These are phyloP conservation scores for Andrena fulva DNA, from an alignment of 2,888 invertebrate species.

Conservation along the genomic window DNA sequence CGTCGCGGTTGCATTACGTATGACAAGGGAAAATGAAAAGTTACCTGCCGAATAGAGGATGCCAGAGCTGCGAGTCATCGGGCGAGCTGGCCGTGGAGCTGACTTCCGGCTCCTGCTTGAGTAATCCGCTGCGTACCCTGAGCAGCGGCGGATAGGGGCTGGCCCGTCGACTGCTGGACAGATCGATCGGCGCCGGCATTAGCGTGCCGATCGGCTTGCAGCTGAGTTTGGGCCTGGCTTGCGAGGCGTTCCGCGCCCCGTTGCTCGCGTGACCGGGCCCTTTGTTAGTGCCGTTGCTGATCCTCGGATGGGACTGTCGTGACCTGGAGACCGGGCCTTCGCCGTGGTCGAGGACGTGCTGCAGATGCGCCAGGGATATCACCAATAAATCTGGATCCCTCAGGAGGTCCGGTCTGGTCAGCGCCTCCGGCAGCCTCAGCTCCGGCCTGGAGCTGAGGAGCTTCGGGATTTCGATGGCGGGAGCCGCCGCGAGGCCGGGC, in stretches of 20 bases:
- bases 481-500: constrained; percentile 89
- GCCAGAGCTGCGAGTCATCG: constrained; percentile 90
- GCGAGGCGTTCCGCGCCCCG: constrained; percentile 50
- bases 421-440: constrained; percentile 90
- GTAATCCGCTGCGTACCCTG: constrained; percentile 79
- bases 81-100: constrained; percentile 81
- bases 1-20: not conserved
- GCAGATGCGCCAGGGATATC: constrained; percentile 91
- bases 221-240: constrained; percentile 78
- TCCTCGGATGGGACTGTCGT: constrained; percentile 48
- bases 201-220: constrained; percentile 83
- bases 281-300: constrained; percentile 63
- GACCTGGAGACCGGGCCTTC: constrained; percentile 75
- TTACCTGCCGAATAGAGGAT: constrained; percentile 94
- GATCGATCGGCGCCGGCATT: constrained; percentile 83
- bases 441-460: constrained; percentile 90
- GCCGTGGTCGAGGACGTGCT: constrained; percentile 82
- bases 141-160: constrained; percentile 78
- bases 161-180: constrained; percentile 77
- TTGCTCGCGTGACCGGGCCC: constrained; percentile 59
- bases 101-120: constrained; percentile 82
- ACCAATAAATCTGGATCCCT: constrained; percentile 92
- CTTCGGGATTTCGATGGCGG: constrained; percentile 91
- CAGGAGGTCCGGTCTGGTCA: constrained; percentile 90
- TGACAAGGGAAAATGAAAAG: not conserved